A percentile compares a stretch with the other conserved stretches of the same genome.
Evolutionary conservation across 2,797 vertebrate species (phyloP).

Genomic region (Coregonus sp.): DNA sequence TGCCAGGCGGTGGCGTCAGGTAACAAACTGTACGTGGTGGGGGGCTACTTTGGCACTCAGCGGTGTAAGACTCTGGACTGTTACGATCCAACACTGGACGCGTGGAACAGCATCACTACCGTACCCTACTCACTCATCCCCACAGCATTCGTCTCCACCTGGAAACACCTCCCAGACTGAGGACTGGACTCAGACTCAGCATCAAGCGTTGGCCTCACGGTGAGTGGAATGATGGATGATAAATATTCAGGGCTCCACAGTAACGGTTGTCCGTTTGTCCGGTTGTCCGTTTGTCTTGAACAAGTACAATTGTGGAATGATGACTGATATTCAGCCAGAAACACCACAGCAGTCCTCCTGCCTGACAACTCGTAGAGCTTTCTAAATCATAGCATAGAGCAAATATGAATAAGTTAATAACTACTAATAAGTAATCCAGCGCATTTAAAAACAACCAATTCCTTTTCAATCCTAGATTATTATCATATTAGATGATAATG

Average conservation of each 20-base stretch:
- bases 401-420: background rate
- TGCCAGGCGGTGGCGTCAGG: constrained; percentile 88
- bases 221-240: constrained; percentile 57
- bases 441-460: background rate
- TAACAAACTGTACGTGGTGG: constrained; percentile 87
- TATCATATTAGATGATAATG: background rate
- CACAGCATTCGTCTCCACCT: constrained; percentile 89
- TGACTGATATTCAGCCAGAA: background rate
- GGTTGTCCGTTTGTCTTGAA: no score
- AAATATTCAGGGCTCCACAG: no score
- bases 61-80: constrained; percentile 89
- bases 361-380: no score
- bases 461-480: background rate
- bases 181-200: constrained; percentile 30
- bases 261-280: constrained; percentile 65
- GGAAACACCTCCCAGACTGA: constrained; percentile 87
- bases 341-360: no score
- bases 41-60: constrained; percentile 88
- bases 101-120: constrained; percentile 88
- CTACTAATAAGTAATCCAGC: background rate
- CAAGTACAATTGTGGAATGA: no score
- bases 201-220: background rate
- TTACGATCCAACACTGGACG: constrained; percentile 84
- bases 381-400: no score
- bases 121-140: constrained; percentile 88